phyloP scores from a whole-genome alignment of 1,140 invertebrate genomes.

The Caenorhabditis brenneri region DNA sequence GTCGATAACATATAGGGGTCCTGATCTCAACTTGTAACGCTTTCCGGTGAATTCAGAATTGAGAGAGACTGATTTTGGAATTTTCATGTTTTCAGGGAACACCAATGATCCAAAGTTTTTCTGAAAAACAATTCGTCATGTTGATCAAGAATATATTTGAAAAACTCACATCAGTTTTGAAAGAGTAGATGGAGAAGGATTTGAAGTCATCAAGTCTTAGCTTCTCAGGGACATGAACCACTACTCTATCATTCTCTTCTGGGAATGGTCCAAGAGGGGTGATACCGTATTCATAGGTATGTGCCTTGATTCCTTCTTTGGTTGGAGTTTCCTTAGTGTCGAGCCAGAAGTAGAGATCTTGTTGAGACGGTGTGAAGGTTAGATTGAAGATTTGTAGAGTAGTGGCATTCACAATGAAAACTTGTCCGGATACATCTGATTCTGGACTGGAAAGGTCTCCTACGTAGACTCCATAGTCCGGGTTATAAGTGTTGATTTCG shows the following conservation, averaged over 20 bases:
- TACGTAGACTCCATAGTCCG: slow-evolving; percentile 56
- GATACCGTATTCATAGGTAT: slow-evolving; percentile 69
- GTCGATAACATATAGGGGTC: slow-evolving; percentile 67
- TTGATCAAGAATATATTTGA: not conserved
- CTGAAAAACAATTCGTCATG: slow-evolving; percentile 24
- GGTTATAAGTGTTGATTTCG: slow-evolving; percentile 44
- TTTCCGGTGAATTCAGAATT: slow-evolving; percentile 58
- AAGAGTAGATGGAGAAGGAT: slow-evolving; percentile 61
- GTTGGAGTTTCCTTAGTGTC: slow-evolving; percentile 63
- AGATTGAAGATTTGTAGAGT: slow-evolving; percentile 63
- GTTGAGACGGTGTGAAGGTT: slow-evolving; percentile 51
- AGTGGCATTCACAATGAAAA: slow-evolving; percentile 63
- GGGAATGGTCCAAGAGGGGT: slow-evolving; percentile 60
- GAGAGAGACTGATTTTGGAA: slow-evolving; percentile 62
- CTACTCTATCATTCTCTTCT: slow-evolving; percentile 60
- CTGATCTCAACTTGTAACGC: slow-evolving; percentile 60
- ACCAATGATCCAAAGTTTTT: slow-evolving; percentile 55
- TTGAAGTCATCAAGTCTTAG: slow-evolving; percentile 61
- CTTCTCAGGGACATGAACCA: slow-evolving; percentile 61
- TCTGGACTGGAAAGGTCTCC: slow-evolving; percentile 55
- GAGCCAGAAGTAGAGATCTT: slow-evolving; percentile 71
- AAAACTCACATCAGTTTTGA: slow-evolving; percentile 52
- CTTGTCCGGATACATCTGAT: slow-evolving; percentile 56
- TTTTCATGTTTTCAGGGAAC: slow-evolving; percentile 52
- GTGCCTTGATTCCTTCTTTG: slow-evolving; percentile 65